Evolutionary conservation across 2,888 invertebrate species (phyloP).

Genomic region (Ptilodon capucinus): DNA sequence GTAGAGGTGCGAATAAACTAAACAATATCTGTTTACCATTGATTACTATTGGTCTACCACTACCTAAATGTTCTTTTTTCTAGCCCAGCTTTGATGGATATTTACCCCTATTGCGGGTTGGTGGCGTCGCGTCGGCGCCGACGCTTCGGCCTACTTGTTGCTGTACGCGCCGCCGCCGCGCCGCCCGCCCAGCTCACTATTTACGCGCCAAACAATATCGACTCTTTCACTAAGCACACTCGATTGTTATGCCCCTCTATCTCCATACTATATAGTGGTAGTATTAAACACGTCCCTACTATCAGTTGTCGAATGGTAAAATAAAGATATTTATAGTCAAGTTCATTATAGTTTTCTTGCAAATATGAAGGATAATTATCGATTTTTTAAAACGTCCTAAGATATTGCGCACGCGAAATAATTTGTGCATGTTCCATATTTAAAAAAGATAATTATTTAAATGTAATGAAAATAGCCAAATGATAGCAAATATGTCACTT

Average conservation of each 20-base stretch:
- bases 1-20: too few species aligned
- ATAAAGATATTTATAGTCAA: not conserved
- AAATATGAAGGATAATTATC: not conserved
- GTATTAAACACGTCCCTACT: constrained; percentile 13
- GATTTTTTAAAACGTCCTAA: not conserved
- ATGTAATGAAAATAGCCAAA: too few species aligned
- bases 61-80: not conserved
- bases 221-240: constrained; percentile 45
- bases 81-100: not conserved
- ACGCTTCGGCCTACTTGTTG: constrained; percentile 75
- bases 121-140: constrained; percentile 51
- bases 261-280: constrained; percentile 13
- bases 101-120: not conserved
- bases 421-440: too few species aligned
- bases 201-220: constrained; percentile 56
- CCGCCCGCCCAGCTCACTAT: constrained; percentile 46
- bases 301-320: constrained; percentile 5
- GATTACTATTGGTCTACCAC: too few species aligned
- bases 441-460: too few species aligned
- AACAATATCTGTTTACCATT: too few species aligned
- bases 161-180: constrained; percentile 39
- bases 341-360: not conserved
- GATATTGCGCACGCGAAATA: too few species aligned
- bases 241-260: constrained; percentile 30
- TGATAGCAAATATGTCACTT: too few species aligned